Evolutionary conservation across 2,113 vertebrate species (phyloP).

Genomic region (Scolopax mira): DNA sequence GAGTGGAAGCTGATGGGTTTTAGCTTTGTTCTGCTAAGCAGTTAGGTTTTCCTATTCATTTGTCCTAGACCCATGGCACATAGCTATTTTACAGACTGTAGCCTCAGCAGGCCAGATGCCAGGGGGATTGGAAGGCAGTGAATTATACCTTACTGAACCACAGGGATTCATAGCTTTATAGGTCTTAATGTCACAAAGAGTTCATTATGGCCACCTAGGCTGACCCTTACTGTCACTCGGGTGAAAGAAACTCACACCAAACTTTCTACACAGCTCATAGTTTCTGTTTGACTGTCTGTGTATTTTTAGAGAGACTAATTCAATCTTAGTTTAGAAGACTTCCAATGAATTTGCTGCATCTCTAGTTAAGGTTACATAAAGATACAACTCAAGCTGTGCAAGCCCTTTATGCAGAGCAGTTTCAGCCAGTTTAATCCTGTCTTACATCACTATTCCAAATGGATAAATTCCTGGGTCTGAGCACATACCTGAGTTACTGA

Average conservation of each 20-base stretch:
- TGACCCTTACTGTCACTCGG: neutral
- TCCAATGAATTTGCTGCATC: neutral
- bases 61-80: neutral
- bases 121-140: neutral
- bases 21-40: constrained; percentile 23
- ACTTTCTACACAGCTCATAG: neutral
- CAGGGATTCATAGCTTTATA: neutral
- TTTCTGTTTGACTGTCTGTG: neutral
- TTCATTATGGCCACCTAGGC: neutral
- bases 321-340: neutral
- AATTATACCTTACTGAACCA: neutral
- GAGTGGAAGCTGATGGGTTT: constrained; percentile 27
- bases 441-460: neutral
- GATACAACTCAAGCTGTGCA: neutral
- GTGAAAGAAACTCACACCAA: neutral
- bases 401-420: neutral
- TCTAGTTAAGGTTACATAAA: neutral
- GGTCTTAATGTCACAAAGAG: neutral
- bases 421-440: neutral
- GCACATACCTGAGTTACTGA: neutral
- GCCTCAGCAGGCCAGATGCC: neutral
- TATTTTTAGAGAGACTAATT: neutral
- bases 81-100: neutral
- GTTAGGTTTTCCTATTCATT: constrained; percentile 2
- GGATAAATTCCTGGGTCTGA: neutral